These are phyloP conservation scores for Hylaeus volcanicus DNA, from an alignment of 1,140 invertebrate species.

Conservation along the genomic window DNA sequence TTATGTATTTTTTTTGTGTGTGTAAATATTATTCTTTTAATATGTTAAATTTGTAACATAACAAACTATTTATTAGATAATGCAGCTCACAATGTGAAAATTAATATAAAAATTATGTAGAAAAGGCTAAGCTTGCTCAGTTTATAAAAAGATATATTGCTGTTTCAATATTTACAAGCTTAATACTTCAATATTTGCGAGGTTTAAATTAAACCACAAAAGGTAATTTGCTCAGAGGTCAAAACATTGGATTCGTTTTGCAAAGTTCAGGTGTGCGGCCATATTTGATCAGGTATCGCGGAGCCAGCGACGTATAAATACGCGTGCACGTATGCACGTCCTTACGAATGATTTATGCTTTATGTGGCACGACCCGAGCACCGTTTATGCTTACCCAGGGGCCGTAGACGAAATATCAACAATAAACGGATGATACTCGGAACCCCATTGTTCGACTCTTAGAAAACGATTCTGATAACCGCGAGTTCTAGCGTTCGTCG, in stretches of 20 bases:
- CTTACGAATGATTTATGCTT: conserved; percentile 60
- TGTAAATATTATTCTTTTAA: too few species aligned
- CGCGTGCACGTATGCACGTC: conserved; percentile 14
- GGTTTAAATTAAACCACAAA: background rate
- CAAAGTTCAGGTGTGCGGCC: conserved; percentile 7
- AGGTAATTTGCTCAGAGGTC: conserved; percentile 3
- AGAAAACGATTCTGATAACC: conserved; percentile 52
- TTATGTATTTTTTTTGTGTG: too few species aligned
- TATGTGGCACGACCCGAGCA: conserved; percentile 47
- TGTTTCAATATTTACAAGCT: too few species aligned
- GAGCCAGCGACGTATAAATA: conserved; percentile 22
- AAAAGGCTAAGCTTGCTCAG: too few species aligned
- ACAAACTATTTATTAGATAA: too few species aligned
- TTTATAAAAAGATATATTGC: too few species aligned
- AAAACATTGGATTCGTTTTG: background rate
- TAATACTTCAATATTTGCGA: too few species aligned
- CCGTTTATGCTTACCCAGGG: conserved; percentile 47
- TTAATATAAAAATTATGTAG: too few species aligned
- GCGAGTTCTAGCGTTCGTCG: background rate
- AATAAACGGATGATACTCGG: conserved; percentile 64
- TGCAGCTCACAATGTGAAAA: too few species aligned
- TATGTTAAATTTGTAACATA: too few species aligned
- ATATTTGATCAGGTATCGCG: background rate
- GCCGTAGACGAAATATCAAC: conserved; percentile 74
- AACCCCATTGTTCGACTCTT: conserved; percentile 61